Percentiles rank a stretch among this genome's conserved stretches.
phyloP scores from a whole-genome alignment of 2,888 invertebrate genomes.

The Uropetala carovei region DNA sequence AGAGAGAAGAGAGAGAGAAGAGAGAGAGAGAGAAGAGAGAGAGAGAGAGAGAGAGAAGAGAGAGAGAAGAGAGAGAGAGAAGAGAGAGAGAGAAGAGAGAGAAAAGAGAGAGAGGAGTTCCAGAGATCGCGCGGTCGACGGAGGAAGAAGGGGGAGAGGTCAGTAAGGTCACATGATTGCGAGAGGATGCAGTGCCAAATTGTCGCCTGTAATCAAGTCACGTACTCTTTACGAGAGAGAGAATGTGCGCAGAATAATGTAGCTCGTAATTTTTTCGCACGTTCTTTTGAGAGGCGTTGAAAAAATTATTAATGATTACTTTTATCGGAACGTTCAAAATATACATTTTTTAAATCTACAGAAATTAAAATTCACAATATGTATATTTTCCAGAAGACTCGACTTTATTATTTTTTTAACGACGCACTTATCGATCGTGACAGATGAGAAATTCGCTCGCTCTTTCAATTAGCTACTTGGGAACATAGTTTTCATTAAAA shows the following conservation, averaged over 20 bases:
- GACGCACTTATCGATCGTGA: no score
- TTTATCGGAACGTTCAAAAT: no score
- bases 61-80: not conserved
- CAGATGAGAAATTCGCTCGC: no score
- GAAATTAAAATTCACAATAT: no score
- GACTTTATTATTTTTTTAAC: no score
- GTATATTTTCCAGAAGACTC: no score
- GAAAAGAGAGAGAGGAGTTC: not conserved
- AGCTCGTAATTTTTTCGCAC: not conserved
- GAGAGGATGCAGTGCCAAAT: slow-evolving; percentile 31
- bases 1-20: not conserved
- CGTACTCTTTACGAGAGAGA: not conserved
- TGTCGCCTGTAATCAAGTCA: slow-evolving; percentile 24
- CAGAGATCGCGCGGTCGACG: not conserved
- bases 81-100: not conserved
- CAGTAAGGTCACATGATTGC: not conserved
- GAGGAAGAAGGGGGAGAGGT: not conserved
- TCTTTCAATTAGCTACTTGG: no score
- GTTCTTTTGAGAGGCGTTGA: not conserved
- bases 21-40: not conserved
- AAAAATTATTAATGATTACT: no score
- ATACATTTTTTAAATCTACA: not conserved
- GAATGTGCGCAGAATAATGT: not conserved
- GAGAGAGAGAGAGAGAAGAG: not conserved
- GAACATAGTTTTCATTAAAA: no score